These are phyloP conservation scores for Diplosoma virens DNA, from an alignment of 23 tunicate species.

Conservation along the genomic window DNA sequence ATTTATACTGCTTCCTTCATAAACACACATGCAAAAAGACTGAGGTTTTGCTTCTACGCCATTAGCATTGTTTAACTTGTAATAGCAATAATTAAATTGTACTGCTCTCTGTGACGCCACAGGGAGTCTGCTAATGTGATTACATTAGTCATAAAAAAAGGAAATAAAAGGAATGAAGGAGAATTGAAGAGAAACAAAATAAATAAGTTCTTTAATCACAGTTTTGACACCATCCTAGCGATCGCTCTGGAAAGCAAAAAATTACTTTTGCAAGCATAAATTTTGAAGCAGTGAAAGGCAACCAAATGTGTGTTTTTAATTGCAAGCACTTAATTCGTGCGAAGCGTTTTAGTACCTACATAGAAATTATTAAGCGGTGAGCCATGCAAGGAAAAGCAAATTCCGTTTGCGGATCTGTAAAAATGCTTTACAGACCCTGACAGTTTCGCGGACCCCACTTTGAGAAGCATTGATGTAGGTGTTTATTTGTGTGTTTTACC, in stretches of 20 bases:
- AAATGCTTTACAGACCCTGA: not conserved
- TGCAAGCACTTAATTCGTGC: too few relatives aligned
- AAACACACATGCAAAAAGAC: not conserved
- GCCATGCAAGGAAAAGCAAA: not conserved
- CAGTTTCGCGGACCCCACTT: not conserved
- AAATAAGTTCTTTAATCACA: too few relatives aligned
- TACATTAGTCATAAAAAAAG: not conserved
- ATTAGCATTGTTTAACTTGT: not conserved
- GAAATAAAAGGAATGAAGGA: not conserved
- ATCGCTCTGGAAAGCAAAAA: too few relatives aligned
- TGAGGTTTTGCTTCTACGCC: not conserved
- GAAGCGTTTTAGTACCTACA: too few relatives aligned
- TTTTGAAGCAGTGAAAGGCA: too few relatives aligned
- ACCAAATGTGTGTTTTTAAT: too few relatives aligned
- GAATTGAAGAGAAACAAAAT: not conserved
- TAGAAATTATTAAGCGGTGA: not conserved
- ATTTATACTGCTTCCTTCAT: not conserved
- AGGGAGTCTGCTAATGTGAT: not conserved
- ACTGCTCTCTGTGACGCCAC: not conserved
- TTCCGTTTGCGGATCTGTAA: not conserved
- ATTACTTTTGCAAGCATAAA: too few relatives aligned
- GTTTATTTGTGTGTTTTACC: too few relatives aligned
- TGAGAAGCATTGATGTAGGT: not conserved
- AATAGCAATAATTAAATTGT: not conserved
- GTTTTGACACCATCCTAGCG: too few relatives aligned